phyloP scores from a whole-genome alignment of 53 echinoderm and acorn worm species.

The Mesocentrotus franciscanus region DNA sequence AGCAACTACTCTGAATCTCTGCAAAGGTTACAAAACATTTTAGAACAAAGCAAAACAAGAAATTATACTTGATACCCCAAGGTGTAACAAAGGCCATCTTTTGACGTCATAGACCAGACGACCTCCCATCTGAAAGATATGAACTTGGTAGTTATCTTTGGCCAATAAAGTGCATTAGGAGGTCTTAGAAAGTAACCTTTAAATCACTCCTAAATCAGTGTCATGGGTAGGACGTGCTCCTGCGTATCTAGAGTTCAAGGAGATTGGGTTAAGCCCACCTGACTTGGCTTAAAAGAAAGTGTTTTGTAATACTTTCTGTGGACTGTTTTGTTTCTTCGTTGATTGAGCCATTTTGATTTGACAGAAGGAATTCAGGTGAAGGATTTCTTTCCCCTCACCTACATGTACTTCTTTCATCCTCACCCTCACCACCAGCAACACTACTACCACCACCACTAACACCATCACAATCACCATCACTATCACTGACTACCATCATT shows the following conservation, averaged over 20 bases:
- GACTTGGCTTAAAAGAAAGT: not conserved
- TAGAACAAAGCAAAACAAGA: not conserved
- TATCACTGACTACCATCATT: no score
- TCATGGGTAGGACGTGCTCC: not conserved
- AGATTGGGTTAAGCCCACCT: not conserved
- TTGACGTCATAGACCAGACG: conserved; percentile 15
- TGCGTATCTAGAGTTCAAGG: not conserved
- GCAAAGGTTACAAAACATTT: not conserved
- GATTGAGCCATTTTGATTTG: not conserved
- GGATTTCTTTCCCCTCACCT: not conserved
- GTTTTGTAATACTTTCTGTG: not conserved
- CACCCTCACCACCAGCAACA: not conserved
- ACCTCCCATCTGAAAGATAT: conserved; percentile 2
- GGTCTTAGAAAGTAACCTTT: not conserved
- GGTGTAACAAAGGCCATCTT: not conserved
- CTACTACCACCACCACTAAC: not conserved
- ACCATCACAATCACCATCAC: no score
- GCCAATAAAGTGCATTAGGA: conserved; percentile 17
- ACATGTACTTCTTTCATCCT: not conserved
- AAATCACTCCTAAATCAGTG: conserved; percentile 20
- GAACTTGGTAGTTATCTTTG: conserved; percentile 1
- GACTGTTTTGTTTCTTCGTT: not conserved
- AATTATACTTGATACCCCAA: not conserved
- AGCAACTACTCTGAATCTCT: not conserved
- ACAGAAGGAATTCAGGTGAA: not conserved